Evolutionary conservation across 2,888 invertebrate genomes (phyloP), one percentile per base, ranked within the genome.

Genomic region (Dyspetes luteomarginatus): DNA sequence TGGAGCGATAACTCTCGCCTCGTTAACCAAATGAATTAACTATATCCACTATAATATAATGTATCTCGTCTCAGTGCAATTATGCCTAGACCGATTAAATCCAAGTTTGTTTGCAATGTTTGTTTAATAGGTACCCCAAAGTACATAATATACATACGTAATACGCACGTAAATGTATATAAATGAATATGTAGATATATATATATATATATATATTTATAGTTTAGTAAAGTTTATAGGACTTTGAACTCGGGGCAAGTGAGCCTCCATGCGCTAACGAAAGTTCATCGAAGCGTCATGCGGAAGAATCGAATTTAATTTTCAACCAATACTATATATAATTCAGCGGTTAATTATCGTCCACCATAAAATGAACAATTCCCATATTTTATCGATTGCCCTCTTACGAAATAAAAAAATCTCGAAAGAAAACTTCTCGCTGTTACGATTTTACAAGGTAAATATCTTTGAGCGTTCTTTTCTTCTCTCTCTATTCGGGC

Each of bases 1-100:
- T 69, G 69, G 74, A 79, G 79, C 74, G 79, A 79, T 79, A 79
- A 80, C 64, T 80, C 60, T 60, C 58, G 60, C 52, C 60, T 80
- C 74, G 74, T 74, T 75, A 71, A 75, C 45, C 75, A 67, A 75
- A 67, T 62, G 64, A 80, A 76, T 72, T 67, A 75, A 58, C 68
- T 55, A 19, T 43, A 43, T 24, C 22, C 9, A 60, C 36, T 17
- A 45, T 45, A 45, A 73, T 65, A 65, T 64, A 43, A 60, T 52
- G 50, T n/a, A n/a, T 52, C 68, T 65, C 24, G 56, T 28, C 36
- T 36, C 36, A 7, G 17, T 28, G 71, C 36, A 76, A 71, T 80
- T 67, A 80, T 76, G 75, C 45, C 60, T 60, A 36, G 60, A 76
- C 65, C 67, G 71, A 76, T 80, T 80, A 55, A 67, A 55, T 72